phyloP scores from a whole-genome alignment of 2,113 vertebrate genomes.

The Passer domesticus region DNA sequence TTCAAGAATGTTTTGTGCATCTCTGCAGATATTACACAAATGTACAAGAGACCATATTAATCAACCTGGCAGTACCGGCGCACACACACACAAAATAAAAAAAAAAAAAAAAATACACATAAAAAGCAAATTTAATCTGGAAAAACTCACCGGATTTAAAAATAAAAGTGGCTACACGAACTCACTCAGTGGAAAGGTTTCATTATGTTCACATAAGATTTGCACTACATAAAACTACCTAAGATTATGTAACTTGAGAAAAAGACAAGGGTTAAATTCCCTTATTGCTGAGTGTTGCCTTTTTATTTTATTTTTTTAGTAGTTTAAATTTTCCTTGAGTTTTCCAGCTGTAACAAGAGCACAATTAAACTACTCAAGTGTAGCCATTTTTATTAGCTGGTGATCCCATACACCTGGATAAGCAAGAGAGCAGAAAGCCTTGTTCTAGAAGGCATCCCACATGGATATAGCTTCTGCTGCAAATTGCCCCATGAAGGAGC shows the following conservation, averaged over 20 bases:
- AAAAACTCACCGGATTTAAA: neutral
- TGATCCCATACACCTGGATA: neutral
- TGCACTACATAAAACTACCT: neutral
- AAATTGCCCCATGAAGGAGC: neutral
- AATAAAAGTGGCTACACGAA: neutral
- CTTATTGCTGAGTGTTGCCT: neutral
- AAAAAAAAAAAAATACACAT: neutral
- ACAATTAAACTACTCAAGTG: neutral
- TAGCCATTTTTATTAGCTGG: neutral
- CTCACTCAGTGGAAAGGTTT: neutral
- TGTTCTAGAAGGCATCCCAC: neutral
- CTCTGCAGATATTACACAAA: neutral
- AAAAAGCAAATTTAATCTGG: neutral
- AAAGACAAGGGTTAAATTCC: neutral
- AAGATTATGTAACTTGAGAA: neutral
- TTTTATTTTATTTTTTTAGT: neutral
- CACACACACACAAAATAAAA: neutral
- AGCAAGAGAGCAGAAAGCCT: neutral
- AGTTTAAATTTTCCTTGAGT: neutral
- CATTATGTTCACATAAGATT: neutral
- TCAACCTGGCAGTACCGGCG: neutral
- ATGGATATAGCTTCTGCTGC: neutral
- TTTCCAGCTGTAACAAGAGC: neutral
- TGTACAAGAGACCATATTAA: neutral
- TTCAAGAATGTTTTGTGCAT: neutral